Conservation (phyloP, 2,113 vertebrate species). For the Charina bottae region DNA sequence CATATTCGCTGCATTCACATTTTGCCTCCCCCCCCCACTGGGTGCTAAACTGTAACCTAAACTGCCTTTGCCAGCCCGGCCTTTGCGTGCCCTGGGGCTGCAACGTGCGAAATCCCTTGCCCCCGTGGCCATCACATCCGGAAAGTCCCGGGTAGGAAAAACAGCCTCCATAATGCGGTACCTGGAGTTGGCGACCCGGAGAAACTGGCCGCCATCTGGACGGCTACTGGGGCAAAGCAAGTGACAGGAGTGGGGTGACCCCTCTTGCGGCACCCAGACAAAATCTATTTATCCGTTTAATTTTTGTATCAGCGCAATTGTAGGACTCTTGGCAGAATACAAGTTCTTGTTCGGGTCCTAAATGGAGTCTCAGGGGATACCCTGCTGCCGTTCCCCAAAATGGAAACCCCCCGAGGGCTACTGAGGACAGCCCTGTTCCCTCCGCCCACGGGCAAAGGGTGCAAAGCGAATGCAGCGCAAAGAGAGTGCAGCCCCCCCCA, state of each 20-base stretch:
- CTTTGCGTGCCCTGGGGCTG: background rate
- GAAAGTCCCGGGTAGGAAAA: background rate
- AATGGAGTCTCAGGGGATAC: background rate
- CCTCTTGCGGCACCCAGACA: background rate
- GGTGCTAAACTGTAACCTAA: background rate
- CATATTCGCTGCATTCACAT: background rate
- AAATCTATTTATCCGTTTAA: background rate
- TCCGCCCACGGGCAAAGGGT: background rate
- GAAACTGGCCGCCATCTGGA: background rate
- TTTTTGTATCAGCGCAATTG: background rate
- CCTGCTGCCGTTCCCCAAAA: no score
- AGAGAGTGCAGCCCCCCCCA: background rate
- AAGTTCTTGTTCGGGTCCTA: background rate
- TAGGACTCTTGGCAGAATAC: background rate
- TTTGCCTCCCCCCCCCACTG: background rate
- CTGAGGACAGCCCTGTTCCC: background rate
- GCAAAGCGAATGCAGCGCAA: background rate
- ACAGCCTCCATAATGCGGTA: background rate
- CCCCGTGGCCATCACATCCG: background rate
- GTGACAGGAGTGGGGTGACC: background rate
- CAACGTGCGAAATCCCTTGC: background rate
- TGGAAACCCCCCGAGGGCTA: background rate
- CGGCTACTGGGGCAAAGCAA: background rate
- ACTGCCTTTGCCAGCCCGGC: background rate
- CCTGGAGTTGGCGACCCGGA: background rate